Evolutionary conservation across 2,797 vertebrate genomes (phyloP).

Genomic region (Champsocephalus gunnari): DNA sequence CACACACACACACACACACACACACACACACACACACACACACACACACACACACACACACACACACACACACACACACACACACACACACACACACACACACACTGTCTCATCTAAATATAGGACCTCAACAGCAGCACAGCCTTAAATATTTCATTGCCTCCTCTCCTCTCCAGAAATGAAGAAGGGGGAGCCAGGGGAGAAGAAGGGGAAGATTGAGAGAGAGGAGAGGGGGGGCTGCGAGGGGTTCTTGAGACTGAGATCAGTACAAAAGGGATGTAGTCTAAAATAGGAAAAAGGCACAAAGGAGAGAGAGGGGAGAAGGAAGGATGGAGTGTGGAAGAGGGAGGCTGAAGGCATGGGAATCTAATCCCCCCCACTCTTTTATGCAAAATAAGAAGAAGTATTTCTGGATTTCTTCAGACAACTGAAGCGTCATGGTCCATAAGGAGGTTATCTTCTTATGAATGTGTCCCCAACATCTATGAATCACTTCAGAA

Average conservation of each 20-base stretch:
- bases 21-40: no score
- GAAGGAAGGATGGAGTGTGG: not conserved
- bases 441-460: conserved; percentile 69
- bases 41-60: no score
- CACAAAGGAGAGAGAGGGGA: conserved; percentile 20
- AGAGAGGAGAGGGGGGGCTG: conserved; percentile 2
- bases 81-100: conserved; percentile 33
- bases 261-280: conserved; percentile 55
- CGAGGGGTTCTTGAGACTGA: conserved; percentile 30
- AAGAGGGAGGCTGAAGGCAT: conserved; percentile 34
- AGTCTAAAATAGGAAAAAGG: conserved; percentile 65
- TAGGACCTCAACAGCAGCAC: conserved; percentile 73
- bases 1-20: no score
- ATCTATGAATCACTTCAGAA: conserved; percentile 47
- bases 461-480: conserved; percentile 24
- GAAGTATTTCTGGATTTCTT: conserved; percentile 64
- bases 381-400: conserved; percentile 62
- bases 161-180: conserved; percentile 63
- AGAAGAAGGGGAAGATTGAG: conserved; percentile 21
- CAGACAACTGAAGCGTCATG: conserved; percentile 65
- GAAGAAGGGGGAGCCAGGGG: conserved; percentile 33
- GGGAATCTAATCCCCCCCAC: conserved; percentile 56
- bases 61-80: no score
- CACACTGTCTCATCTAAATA: conserved; percentile 77
- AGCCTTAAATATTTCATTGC: conserved; percentile 84